A percentile compares a stretch with the other conserved stretches of the same genome.
phyloP scores from a whole-genome alignment of 2,113 vertebrate species.

The Lasiurus cinereus region DNA sequence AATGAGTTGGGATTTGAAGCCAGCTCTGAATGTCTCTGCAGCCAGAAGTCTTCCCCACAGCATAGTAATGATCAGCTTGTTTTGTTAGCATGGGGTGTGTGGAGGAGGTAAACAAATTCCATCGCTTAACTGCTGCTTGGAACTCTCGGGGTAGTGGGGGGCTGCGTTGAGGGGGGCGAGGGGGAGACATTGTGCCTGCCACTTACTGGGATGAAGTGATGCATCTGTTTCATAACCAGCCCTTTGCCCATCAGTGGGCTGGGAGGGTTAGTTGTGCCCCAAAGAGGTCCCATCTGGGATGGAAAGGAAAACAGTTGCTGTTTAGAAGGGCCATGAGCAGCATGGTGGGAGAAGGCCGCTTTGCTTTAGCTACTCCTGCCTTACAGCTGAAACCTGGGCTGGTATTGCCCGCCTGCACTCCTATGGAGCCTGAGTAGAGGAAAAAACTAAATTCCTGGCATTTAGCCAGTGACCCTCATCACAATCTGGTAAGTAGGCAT shows the following conservation, averaged over 20 bases:
- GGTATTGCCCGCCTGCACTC: slow-evolving; percentile 63
- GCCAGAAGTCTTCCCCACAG: neutral
- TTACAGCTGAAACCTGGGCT: neutral
- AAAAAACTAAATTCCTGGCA: slow-evolving; percentile 82
- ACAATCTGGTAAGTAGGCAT: neutral
- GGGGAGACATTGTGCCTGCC: neutral
- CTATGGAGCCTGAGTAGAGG: slow-evolving; percentile 72
- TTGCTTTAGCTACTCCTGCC: neutral
- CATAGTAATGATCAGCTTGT: neutral
- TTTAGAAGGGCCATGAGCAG: neutral
- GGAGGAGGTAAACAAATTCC: neutral
- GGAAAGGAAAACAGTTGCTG: slow-evolving; percentile 35
- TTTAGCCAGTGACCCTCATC: slow-evolving; percentile 56
- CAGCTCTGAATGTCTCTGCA: neutral
- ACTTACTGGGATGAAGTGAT: neutral
- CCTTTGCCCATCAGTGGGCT: neutral
- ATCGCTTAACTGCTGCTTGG: neutral
- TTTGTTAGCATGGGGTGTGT: slow-evolving; percentile 1
- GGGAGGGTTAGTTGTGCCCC: neutral
- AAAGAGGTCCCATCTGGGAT: neutral
- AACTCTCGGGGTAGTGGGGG: neutral
- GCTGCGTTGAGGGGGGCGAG: too few relatives aligned
- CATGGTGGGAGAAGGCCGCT: neutral
- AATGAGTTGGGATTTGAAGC: neutral
- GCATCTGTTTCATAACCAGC: slow-evolving; percentile 44